Evolutionary conservation across 2,797 vertebrate species (phyloP).

Genomic region (Bradypus variegatus): DNA sequence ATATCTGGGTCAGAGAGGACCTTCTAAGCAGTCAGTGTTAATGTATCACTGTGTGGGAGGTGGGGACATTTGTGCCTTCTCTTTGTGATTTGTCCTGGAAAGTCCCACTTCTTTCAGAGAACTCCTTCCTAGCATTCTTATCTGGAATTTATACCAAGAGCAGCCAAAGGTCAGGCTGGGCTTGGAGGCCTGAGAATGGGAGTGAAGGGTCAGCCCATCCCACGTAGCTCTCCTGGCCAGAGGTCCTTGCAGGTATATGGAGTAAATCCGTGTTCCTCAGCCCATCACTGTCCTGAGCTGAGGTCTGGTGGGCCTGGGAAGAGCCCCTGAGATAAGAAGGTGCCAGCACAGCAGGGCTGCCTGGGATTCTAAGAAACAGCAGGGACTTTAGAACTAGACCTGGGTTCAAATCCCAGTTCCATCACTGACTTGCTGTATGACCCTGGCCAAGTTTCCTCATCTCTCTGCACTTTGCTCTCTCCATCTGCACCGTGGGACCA

Average conservation of each 20-base stretch:
- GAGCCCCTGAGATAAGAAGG: not conserved
- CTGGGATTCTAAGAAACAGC: not conserved
- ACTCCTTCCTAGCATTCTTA: not conserved
- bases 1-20: not conserved
- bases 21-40: not conserved
- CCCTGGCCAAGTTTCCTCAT: not conserved
- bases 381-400: not conserved
- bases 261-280: not conserved
- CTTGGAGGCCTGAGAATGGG: not conserved
- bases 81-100: conserved; percentile 38
- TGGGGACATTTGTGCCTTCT: not conserved
- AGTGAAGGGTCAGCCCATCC: not conserved
- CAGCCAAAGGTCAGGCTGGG: not conserved
- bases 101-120: conserved; percentile 35
- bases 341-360: not conserved
- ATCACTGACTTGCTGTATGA: not conserved
- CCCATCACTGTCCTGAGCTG: not conserved
- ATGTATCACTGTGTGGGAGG: not conserved
- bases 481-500: not conserved
- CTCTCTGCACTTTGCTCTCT: not conserved
- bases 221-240: not conserved
- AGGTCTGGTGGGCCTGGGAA: not conserved
- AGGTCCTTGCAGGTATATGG: not conserved
- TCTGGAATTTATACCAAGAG: not conserved
- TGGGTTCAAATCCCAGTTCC: not conserved